A percentile compares a stretch with the other conserved stretches of the same genome.
These are phyloP conservation scores for Leiothrix lutea DNA, from an alignment of 2,113 vertebrate genomes.

Conservation along the genomic window DNA sequence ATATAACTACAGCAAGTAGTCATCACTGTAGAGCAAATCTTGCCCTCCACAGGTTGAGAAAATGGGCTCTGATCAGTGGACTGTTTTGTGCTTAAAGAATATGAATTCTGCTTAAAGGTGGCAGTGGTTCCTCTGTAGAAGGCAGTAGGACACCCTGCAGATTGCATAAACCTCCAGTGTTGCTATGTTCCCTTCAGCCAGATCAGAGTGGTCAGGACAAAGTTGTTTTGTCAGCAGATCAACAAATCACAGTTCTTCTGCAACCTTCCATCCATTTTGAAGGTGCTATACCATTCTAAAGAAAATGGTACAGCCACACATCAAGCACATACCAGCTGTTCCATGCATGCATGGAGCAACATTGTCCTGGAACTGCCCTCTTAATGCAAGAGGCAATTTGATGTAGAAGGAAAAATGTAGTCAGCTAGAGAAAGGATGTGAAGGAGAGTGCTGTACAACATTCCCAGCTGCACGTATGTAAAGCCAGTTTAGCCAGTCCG, in stretches of 20 bases:
- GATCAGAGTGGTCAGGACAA: background rate
- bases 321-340: background rate
- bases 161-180: background rate
- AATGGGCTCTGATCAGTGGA: background rate
- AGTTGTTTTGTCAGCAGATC: background rate
- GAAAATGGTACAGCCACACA: background rate
- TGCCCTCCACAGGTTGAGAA: background rate
- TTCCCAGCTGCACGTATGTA: background rate
- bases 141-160: background rate
- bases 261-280: background rate
- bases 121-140: background rate
- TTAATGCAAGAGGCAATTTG: background rate
- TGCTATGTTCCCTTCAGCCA: background rate
- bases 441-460: background rate
- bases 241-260: background rate
- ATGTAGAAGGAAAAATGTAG: background rate
- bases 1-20: background rate
- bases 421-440: background rate
- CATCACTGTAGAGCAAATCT: background rate
- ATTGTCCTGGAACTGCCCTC: background rate
- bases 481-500: background rate
- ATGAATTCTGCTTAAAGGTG: background rate
- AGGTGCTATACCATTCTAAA: background rate
- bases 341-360: background rate
- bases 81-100: background rate